Evolutionary conservation across 2,888 invertebrate genomes (phyloP), one percentile per base, ranked within the genome.

Genomic region (Hydrotaea cyrtoneurina): DNA sequence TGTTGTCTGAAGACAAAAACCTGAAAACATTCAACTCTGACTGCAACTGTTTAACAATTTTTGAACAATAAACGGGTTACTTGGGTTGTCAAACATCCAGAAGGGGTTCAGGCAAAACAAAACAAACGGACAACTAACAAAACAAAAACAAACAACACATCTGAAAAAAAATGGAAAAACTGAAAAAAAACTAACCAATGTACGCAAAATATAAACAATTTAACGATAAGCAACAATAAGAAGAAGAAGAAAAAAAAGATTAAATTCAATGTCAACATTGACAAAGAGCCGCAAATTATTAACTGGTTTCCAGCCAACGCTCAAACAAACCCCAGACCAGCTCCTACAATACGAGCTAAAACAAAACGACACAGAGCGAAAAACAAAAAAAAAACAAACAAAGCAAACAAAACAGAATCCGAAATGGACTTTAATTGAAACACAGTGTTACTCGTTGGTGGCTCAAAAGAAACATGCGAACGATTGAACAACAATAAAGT

Each of bases 241-340:
- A 43, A 43, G 43, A 43, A 43, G 57, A 21, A 7, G 13, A 62
- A n/a, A 69, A 46, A 17, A 66, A 66, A 39, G 46, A 11, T 46
- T 69, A 57, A 31, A 66, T 85, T 85, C 84, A 85, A 85, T 81
- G 84, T 81, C 84, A 85, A 62, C 39, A 78, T 73, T 81, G 19
- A 73, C 76, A 85, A 84, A 76, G 76, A 79, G 75, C 69, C 66
- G 72, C 66, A 81, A 78, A 69, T 79, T 72, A 71, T 78, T 76
- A 72, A 83, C 81, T 46, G 66, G 84, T 81, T 81, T 84, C 21
- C 55, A 55, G 21, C 23, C 23, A 55, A 55, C 21, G 23, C 8
- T 21, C 10, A 19, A 55, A 21, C 19, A 23, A 55, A 55, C 4
- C 21, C 19, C 5, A 21, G n/a, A 19, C n/a, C 53, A 53, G 53